A percentile compares a stretch with the other conserved stretches of the same genome.
Evolutionary conservation across 2,797 vertebrate genomes (phyloP).

Genomic region (Sebastes minor): DNA sequence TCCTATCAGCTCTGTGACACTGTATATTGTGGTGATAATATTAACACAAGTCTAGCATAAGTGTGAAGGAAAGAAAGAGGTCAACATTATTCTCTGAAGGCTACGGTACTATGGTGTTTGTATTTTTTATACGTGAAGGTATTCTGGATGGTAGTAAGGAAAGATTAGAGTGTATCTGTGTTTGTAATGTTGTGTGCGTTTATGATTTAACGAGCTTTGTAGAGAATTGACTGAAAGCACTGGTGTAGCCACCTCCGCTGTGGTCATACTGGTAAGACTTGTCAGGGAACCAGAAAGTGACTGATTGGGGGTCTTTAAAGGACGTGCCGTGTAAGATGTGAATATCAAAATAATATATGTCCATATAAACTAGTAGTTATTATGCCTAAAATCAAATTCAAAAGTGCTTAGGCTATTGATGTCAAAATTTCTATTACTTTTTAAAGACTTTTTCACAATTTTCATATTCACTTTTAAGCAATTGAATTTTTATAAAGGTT

Average conservation of each 20-base stretch:
- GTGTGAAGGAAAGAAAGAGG: constrained; percentile 6
- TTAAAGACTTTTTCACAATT: constrained; percentile 56
- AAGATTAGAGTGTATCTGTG: constrained; percentile 34
- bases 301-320: constrained; percentile 55
- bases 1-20: constrained; percentile 26
- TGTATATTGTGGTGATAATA: constrained; percentile 24
- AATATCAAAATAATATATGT: constrained; percentile 84
- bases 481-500: constrained; percentile 75
- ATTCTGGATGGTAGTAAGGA: constrained; percentile 33
- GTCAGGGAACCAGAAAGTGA: constrained; percentile 66
- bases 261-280: constrained; percentile 24
- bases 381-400: constrained; percentile 58
- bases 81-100: constrained; percentile 8
- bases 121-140: constrained; percentile 54
- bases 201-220: constrained; percentile 30
- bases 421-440: constrained; percentile 72
- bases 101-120: constrained; percentile 43
- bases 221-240: constrained; percentile 28
- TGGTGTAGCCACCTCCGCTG: constrained; percentile 10
- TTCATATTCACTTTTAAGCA: constrained; percentile 76
- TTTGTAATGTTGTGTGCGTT: constrained; percentile 47
- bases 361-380: constrained; percentile 58
- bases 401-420: constrained; percentile 66
- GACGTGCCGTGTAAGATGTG: constrained; percentile 73
- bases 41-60: neutral